Base-by-base conservation (phyloP, 2,888 invertebrate genomes). In the Poecilus cupreus region DNA sequence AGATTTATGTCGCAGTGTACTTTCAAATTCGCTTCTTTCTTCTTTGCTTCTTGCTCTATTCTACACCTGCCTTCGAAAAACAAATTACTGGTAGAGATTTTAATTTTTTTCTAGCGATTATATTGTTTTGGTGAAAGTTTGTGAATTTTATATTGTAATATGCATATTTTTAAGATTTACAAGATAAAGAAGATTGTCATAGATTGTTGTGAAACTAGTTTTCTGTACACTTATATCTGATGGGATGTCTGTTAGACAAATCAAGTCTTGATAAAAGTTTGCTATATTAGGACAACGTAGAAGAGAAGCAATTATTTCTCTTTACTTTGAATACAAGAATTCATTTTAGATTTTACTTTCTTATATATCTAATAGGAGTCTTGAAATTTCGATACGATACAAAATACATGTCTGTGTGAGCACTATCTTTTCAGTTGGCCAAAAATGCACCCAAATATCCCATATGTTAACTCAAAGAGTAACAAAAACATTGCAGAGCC, bases 41-140 rank as follows among this genome's bases (percentile, higher is more conserved):
- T 32, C 32, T 32, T 32, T 2, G n/a, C 13, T 43, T 43, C 13
- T 20, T 54, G 22, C 16, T 4, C 3, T 22, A 20, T 18, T 54
- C 6, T 54, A 18, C 43, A 13, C 18, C 37, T 16, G 70, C 26
- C 64, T 32, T n/a, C 24, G 64, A 26, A 16, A 6, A 32, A 64
- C 43, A 54, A 54, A 54, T 54, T 54, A 54, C 22, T 54, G 5
- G 18, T 54, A 20, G 54, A 54, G 1, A 26, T 64, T 64, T 64
- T 64, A 64, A 26, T 64, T 18, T 70, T 70, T 39, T 39, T 37
- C 20, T 39, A 39, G 37, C 16, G 18, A 70, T 39, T 70, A 20
- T 70, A 70, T 70, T 70, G 70, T 39, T 70, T 70, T 70, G 22
- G 54, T 20, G 54, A 54, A 54, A 54, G 54, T 54, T 54, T 43